Conservation (phyloP, 30 jellyfish, hydroid and myxozoan species). For the Chrysaora quinquecirrha region DNA sequence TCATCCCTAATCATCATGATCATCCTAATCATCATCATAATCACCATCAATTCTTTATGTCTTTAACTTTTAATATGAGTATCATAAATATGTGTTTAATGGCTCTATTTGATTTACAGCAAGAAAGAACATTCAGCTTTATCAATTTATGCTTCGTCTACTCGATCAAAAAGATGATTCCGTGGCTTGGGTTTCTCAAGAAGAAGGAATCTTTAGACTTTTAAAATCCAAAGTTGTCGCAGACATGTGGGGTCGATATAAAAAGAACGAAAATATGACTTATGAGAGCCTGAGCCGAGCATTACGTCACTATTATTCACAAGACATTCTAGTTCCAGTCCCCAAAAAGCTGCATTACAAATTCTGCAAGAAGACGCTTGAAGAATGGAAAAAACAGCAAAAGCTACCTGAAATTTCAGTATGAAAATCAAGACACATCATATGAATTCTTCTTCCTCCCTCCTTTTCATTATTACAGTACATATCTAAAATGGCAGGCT, state of each 20-base stretch:
- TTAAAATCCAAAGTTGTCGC: constrained; percentile 77
- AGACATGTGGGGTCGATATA: constrained; percentile 76
- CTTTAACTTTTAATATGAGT: too few relatives aligned
- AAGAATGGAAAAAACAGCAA: constrained; percentile 55
- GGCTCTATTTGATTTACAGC: too few relatives aligned
- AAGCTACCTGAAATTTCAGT: not conserved
- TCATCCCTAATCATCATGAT: too few relatives aligned
- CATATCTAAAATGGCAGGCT: too few relatives aligned
- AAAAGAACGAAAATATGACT: constrained; percentile 79
- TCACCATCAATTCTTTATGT: too few relatives aligned
- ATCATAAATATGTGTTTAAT: too few relatives aligned
- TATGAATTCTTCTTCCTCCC: too few relatives aligned
- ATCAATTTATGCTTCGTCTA: constrained; percentile 73
- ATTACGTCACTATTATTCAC: constrained; percentile 85
- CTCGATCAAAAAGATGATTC: constrained; percentile 68
- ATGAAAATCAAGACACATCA: too few relatives aligned
- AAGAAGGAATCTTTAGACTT: constrained; percentile 81
- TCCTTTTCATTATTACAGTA: too few relatives aligned
- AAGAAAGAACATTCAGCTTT: constrained; percentile 73
- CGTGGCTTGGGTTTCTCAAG: constrained; percentile 82
- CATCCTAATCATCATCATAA: too few relatives aligned
- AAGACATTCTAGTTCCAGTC: constrained; percentile 69
- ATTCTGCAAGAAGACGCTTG: constrained; percentile 82
- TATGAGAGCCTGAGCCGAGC: constrained; percentile 91
- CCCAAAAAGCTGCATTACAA: constrained; percentile 85